Base-by-base conservation (phyloP, 2,113 vertebrate genomes). In the Actenoides lindsayi region DNA sequence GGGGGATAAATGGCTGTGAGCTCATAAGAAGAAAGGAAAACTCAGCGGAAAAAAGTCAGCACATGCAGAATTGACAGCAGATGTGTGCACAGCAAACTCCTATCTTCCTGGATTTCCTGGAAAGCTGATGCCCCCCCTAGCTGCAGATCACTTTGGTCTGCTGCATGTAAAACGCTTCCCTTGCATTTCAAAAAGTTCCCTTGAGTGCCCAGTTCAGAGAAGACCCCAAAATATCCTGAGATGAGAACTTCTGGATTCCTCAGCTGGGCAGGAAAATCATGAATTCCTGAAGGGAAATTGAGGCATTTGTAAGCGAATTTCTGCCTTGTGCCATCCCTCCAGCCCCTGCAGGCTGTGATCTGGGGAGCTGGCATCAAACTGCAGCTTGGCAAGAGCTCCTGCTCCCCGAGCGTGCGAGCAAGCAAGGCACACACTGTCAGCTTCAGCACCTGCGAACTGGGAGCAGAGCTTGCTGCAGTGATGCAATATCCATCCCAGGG, bases 331-430 rank as follows among this genome's bases (percentile, higher is more conserved):
- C 80, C 62, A 90, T 33, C 82, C 35, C 59, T 82, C 62, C 63
- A 59, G 51, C 25, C 57, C 46, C 87, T 60, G 76, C 82, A 90
- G 87, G 63, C 82, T 91, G 54, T 37, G 54, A 88, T 90, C 21
- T 51, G 88, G 41, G 37, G 50, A 92, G 77, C 48, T 96, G 95
- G 94, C 91, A 91, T 28, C 62, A 70, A 84, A 14, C 17, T 67
- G 71, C 83, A 83, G 87, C 78, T 96, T 96, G 91, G 95, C 91
- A 94, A 94, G 76, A 69, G 57, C 62, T 96, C 73, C 87, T 93
- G 79, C 83, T 94, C 84, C 42, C 77, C 33, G 53, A 65, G 85
- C 70, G 60, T 71, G 28, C 4, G 6, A 92, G 67, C 0, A 2
- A 93, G 88, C 53, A 59, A 92, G 50, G 83, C 93, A 76, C 71